Evolutionary conservation across 2,113 vertebrate genomes (phyloP).

Genomic region (Ictalurus furcatus): DNA sequence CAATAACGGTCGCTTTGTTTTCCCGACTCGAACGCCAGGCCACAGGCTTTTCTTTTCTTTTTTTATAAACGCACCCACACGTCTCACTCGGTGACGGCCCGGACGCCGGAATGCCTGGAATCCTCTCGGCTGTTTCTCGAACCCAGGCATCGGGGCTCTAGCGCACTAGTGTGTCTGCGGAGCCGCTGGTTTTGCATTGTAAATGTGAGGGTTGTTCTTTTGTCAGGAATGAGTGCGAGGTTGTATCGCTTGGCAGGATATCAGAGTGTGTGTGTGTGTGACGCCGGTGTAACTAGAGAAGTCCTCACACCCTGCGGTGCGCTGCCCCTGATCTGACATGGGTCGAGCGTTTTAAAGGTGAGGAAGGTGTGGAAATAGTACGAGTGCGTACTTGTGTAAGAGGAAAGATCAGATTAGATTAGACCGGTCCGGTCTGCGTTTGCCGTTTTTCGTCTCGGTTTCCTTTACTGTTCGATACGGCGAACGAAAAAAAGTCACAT

Average conservation of each 20-base stretch:
- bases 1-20: not conserved
- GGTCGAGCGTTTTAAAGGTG: not conserved
- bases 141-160: not conserved
- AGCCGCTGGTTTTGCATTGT: slow-evolving; percentile 17
- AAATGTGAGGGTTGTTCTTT: not conserved
- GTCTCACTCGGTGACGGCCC: not conserved
- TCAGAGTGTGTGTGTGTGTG: not conserved
- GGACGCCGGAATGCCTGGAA: slow-evolving; percentile 30
- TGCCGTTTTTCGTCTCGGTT: not conserved
- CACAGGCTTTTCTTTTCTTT: not conserved
- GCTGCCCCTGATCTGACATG: not conserved
- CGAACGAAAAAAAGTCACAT: no score
- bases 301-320: not conserved
- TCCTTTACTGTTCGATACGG: no score
- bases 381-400: not conserved
- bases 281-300: not conserved
- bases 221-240: not conserved
- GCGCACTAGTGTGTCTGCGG: not conserved
- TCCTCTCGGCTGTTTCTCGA: slow-evolving; percentile 31
- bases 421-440: not conserved
- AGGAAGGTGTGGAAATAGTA: not conserved
- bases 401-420: not conserved
- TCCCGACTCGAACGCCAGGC: not conserved
- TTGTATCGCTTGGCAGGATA: not conserved
- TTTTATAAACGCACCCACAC: not conserved